A percentile compares a stretch with the other conserved stretches of the same genome.
phyloP scores from a whole-genome alignment of 2,113 vertebrate genomes.

The Jaculus jaculus region DNA sequence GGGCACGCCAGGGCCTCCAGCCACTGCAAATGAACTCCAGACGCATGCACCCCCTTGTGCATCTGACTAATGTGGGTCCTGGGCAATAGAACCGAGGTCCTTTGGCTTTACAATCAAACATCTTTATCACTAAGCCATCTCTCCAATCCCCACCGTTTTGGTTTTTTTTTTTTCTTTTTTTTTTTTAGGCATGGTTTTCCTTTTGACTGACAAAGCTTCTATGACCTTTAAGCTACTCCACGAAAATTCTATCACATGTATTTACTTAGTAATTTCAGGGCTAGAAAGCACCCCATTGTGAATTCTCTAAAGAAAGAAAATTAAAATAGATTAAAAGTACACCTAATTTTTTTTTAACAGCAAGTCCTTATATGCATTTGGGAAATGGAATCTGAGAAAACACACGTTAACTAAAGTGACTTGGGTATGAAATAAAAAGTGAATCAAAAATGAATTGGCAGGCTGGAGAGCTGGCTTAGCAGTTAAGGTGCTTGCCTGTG shows the following conservation, averaged over 20 bases:
- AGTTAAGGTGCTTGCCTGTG: too few relatives aligned
- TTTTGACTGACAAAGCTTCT: background rate
- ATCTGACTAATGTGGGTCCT: too few relatives aligned
- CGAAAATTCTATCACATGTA: background rate
- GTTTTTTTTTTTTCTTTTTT: background rate
- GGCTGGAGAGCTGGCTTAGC: too few relatives aligned
- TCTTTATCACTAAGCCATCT: too few relatives aligned
- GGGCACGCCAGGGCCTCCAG: too few relatives aligned
- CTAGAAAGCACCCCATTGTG: background rate
- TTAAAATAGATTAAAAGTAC: background rate
- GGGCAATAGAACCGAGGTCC: too few relatives aligned
- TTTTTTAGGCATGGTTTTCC: background rate
- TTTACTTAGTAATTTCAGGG: background rate
- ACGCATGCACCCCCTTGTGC: too few relatives aligned
- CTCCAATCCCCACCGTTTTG: too few relatives aligned
- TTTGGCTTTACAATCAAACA: too few relatives aligned
- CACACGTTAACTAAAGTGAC: background rate
- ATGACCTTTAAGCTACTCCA: background rate
- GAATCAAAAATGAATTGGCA: too few relatives aligned
- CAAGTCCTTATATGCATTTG: background rate
- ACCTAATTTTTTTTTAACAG: background rate
- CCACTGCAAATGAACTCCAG: too few relatives aligned
- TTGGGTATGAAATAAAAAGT: background rate
- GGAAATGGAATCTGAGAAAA: background rate
- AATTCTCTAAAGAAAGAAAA: conserved; percentile 43